Evolutionary conservation across 2,113 vertebrate species (phyloP).

Genomic region (Serinus canaria): DNA sequence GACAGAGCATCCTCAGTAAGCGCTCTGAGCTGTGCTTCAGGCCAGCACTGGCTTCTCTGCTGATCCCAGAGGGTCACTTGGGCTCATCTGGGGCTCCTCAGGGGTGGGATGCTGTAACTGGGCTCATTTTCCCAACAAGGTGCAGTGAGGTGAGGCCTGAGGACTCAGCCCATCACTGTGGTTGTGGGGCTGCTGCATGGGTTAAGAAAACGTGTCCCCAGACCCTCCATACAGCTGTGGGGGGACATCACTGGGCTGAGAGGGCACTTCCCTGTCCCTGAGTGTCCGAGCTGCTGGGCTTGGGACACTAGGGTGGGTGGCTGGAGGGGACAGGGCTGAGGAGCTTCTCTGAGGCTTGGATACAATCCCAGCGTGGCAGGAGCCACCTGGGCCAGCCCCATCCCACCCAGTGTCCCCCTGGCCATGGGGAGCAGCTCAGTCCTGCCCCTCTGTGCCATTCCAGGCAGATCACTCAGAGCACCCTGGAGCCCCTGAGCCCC

Average conservation of each 20-base stretch:
- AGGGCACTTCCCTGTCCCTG: not conserved
- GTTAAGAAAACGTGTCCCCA: not conserved
- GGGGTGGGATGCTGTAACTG: not conserved
- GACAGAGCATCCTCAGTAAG: not conserved
- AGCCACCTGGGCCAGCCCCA: not conserved
- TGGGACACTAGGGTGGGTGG: not conserved
- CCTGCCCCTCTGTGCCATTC: not conserved
- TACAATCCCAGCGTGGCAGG: not conserved
- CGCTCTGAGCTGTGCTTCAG: not conserved
- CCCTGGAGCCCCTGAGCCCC: not conserved
- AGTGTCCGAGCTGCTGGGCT: not conserved
- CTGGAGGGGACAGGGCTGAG: not conserved
- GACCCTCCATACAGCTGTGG: not conserved
- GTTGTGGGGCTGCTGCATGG: not conserved
- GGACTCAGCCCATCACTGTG: not conserved
- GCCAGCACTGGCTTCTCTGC: not conserved
- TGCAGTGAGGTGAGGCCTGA: fast-evolving
- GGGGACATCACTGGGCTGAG: not conserved
- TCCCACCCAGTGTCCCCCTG: not conserved
- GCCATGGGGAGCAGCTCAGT: not conserved
- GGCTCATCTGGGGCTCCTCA: not conserved
- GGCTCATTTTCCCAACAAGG: not conserved
- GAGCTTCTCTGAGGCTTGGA: not conserved
- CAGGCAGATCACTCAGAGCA: not conserved
- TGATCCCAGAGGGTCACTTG: not conserved